Percentiles rank a stretch among this genome's conserved stretches.
Conservation (phyloP, 2,888 invertebrate genomes). For the Oxystoma pomonae region DNA sequence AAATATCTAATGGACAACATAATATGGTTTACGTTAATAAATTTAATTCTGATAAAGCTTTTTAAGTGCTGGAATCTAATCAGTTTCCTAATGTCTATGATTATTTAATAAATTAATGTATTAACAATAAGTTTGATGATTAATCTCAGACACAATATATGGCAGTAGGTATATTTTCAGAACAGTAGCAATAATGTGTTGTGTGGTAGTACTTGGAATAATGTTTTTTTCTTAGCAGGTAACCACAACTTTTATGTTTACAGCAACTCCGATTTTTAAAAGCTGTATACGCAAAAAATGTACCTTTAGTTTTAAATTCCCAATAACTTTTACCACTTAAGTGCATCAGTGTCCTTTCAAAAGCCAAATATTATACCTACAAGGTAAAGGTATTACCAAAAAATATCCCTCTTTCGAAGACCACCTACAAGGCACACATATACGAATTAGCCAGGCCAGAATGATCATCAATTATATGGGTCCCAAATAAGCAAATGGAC, state of each 20-base stretch:
- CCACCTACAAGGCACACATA: background rate
- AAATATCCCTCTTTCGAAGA: background rate
- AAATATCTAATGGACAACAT: background rate
- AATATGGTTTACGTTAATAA: background rate
- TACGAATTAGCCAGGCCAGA: background rate
- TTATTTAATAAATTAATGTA: background rate
- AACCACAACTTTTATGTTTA: no score
- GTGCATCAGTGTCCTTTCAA: no score
- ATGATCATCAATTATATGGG: background rate
- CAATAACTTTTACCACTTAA: no score
- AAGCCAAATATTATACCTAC: no score
- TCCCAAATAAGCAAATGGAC: background rate
- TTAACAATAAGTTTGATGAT: background rate
- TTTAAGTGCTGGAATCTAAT: background rate
- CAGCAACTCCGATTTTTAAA: no score
- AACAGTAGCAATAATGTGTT: background rate
- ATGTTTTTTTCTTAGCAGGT: no score
- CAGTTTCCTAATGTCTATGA: background rate
- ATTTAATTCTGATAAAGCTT: background rate
- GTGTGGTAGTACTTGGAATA: no score
- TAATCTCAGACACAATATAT: background rate
- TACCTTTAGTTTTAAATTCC: no score
- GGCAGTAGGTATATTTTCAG: background rate
- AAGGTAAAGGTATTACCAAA: no score
- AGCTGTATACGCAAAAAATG: no score